phyloP scores from a whole-genome alignment of 2,888 invertebrate genomes.

The Tinea trinotella region DNA sequence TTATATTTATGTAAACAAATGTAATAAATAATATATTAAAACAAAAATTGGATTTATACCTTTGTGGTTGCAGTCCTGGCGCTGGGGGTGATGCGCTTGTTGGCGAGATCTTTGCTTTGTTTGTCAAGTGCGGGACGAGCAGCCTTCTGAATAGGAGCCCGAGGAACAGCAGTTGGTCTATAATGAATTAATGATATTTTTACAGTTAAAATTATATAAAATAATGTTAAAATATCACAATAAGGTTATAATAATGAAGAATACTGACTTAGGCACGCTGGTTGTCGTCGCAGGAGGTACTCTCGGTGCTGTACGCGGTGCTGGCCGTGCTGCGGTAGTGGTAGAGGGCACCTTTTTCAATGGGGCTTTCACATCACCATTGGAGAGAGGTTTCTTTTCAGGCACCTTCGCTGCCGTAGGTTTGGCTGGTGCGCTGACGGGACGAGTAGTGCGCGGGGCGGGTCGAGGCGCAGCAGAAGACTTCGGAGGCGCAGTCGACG shows the following conservation, averaged over 20 bases:
- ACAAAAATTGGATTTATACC: conserved; percentile 35
- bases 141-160: conserved; percentile 24
- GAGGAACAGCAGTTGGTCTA: conserved; percentile 1
- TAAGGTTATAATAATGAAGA: not conserved
- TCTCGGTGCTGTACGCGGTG: conserved; percentile 22
- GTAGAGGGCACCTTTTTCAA: conserved; percentile 29
- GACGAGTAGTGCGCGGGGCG: conserved; percentile 29
- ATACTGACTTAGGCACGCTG: conserved; percentile 18
- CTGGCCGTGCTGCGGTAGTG: conserved; percentile 22
- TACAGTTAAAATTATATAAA: too few relatives aligned
- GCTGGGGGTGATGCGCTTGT: conserved; percentile 75
- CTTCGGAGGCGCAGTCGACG: conserved; percentile 25
- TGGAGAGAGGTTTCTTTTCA: conserved; percentile 68
- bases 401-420: conserved; percentile 34
- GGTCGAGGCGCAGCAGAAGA: conserved; percentile 23
- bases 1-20: not conserved
- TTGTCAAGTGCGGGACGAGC: conserved; percentile 52
- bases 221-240: too few relatives aligned
- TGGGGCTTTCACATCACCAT: conserved; percentile 65
- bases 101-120: conserved; percentile 78
- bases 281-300: conserved; percentile 24
- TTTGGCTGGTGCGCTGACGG: too few relatives aligned
- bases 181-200: not conserved
- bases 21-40: not conserved
- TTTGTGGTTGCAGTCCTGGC: conserved; percentile 55